Base-by-base conservation (phyloP, 1,140 invertebrate species). In the Anastrepha obliqua region DNA sequence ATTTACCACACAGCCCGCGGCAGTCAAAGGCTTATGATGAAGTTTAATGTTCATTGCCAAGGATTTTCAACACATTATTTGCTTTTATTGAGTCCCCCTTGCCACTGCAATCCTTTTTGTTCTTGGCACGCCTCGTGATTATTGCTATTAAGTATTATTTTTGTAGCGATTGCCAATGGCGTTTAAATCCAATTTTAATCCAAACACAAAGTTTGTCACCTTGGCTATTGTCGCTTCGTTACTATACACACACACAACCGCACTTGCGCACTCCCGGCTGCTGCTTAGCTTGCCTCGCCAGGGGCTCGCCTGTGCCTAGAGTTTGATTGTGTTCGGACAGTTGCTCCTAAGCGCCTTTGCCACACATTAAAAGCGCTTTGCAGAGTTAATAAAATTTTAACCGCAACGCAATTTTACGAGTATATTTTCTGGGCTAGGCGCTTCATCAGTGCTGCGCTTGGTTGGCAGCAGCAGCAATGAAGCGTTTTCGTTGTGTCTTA, bases 41-140 rank as follows among this genome's bases (percentile, higher is more conserved):
- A 81, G 74, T 81, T 81, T 55, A 55, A 81, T 81, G 74, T 81
- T 55, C 74, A 81, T 81, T 81, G 74, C 74, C 47, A 81, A 81
- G 74, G 47, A 81, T 81, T 81, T 81, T 51, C 47, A 81, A 81
- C 74, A 81, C 74, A 29, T 81, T 81, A 81, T 58, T 58, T 58
- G 47, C 74, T 81, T 81, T 81, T 81, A 81, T 81, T 47, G 74
- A 15, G 70, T 47, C n/a, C 11, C 4, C 39, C 20, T 6, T 39
- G 60, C 39, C 5, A 6, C 39, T 11, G 64, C 64, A 6, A 8
- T 44, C 44, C 8, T 81, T 81, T 17, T 81, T 81, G 74, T 11
- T 39, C 7, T 81, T 11, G 42, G 11, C 15, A 11, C 11, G 9
- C n/a, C 51, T 58, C 8, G 55, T 81, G 74, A 55, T 81, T 81